These are phyloP conservation scores for Tokudaia muenninki DNA, from an alignment of 2,797 vertebrate genomes.

Conservation along the genomic window DNA sequence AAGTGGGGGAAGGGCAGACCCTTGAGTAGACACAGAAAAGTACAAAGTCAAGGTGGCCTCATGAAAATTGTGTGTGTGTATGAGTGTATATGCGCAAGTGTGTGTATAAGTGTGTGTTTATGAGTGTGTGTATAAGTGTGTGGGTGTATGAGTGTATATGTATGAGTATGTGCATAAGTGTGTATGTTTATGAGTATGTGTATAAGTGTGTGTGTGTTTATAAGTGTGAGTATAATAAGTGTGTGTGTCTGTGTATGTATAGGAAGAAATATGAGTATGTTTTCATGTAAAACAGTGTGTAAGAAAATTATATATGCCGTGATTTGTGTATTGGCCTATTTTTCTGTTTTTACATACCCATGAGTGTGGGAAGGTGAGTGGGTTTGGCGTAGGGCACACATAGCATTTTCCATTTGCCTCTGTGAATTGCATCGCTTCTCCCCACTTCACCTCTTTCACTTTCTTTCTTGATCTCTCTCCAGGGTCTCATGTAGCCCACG, in stretches of 20 bases:
- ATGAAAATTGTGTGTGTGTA: neutral
- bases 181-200: too few species aligned
- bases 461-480: neutral
- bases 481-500: neutral
- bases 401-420: neutral
- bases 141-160: neutral
- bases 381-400: neutral
- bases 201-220: neutral
- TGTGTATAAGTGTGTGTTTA: neutral
- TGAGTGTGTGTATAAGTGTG: neutral
- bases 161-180: too few species aligned
- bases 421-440: neutral
- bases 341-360: neutral
- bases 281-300: neutral
- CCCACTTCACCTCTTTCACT: neutral
- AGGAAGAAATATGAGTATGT: neutral
- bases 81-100: neutral
- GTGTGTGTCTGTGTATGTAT: neutral
- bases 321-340: neutral
- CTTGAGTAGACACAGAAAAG: neutral
- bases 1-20: fast-evolving
- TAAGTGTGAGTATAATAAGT: neutral
- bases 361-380: neutral
- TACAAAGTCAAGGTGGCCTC: neutral
- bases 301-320: too few species aligned